Base-by-base conservation (phyloP, 2,113 vertebrate genomes). In the Xiphophorus hellerii region DNA sequence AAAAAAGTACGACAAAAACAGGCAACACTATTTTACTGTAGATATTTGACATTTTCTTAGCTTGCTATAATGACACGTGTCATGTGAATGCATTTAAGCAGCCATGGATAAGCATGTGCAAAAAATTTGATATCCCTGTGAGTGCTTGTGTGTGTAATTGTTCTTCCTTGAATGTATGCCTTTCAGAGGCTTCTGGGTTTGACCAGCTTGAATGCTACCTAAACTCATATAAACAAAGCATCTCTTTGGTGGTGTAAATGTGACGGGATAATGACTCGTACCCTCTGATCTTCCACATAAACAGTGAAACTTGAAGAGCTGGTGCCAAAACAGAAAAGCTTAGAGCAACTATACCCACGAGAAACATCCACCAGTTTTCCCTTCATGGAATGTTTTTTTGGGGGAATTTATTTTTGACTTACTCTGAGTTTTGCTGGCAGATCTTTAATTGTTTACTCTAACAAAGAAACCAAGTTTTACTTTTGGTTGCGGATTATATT, bases 161-260 rank as follows among this genome's bases (percentile, higher is more conserved):
- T 77, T 25, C 62, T 33, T 73, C 39, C 31, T 69, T 48, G 51
- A 25, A 48, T 30, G 48, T 22, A 20, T 33, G 61, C 29, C 17
- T 51, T 35, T 63, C 31, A 37, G 71, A 33, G 60, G 83, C 85
- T 88, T 80, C 87, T 87, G 87, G 78, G 85, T 84, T 5, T 61
- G 85, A 87, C 78, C 84, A 67, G 1, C 66, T 15, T 80, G 84
- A 89, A 88, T 84, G 62, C 85, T 78, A 78, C 84, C 74, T 91
- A 83, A 88, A 87, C 85, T 73, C 31, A 1, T 67, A 67, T 84
- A 87, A 89, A 90, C 88, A 88, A 78, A 84, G 82, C 66, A 20
- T 76, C 82, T 84, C 76, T 86, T 88, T 68, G 74, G 82, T 33
- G 81, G 83, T 61, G 61, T 66, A 74, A 82, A 81, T 15, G 84